These are phyloP conservation scores for Myanophis thanlyinensis DNA, from an alignment of 2,113 vertebrate species.

Conservation along the genomic window DNA sequence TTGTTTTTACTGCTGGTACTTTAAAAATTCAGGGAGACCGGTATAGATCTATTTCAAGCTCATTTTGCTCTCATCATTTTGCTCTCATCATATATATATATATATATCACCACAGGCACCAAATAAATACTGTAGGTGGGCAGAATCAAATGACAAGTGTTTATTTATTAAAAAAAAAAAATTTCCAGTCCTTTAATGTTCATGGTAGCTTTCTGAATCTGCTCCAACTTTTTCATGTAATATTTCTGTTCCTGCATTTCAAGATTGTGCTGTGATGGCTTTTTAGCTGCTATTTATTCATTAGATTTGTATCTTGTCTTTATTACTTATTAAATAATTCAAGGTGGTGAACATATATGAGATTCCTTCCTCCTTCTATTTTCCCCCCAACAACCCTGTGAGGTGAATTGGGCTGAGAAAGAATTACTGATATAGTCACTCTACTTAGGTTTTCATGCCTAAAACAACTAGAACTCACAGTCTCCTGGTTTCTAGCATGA, in stretches of 20 bases:
- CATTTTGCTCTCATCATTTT: too few relatives aligned
- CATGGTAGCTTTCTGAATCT: not conserved
- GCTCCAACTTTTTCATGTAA: not conserved
- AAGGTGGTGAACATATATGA: not conserved
- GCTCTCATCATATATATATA: too few relatives aligned
- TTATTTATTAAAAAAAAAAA: not conserved
- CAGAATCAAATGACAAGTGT: not conserved
- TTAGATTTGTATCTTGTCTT: not conserved
- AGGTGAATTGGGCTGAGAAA: not conserved
- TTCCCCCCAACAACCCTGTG: not conserved
- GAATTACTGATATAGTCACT: too few relatives aligned
- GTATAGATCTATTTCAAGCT: too few relatives aligned
- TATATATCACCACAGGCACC: not conserved
- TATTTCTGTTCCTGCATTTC: not conserved
- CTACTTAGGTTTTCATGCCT: not conserved
- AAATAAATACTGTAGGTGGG: not conserved
- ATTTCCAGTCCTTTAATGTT: not conserved
- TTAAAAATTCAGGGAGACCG: too few relatives aligned
- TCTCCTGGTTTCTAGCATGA: not conserved
- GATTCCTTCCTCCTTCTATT: not conserved
- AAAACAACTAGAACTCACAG: not conserved
- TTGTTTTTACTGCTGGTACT: too few relatives aligned
- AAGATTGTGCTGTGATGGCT: not conserved
- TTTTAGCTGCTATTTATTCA: not conserved
- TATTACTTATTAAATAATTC: not conserved